Base-by-base conservation (phyloP, 2,113 vertebrate genomes). In the Perca flavescens region DNA sequence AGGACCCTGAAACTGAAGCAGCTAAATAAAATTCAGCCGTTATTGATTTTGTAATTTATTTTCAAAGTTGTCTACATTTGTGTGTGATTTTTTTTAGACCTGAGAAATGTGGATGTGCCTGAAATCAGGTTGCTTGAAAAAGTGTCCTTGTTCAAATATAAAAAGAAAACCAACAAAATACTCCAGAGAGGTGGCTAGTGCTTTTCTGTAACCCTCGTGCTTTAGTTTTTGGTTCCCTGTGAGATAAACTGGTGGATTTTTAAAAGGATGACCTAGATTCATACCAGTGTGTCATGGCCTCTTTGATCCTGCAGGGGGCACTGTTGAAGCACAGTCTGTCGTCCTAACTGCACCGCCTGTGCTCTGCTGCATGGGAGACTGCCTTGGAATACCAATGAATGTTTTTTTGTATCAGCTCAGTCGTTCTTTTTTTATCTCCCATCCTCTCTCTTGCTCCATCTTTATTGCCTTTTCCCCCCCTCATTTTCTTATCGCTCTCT, bases 381-480 rank as follows among this genome's bases (percentile, higher is more conserved):
- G 69, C 91, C 87, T 78, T 76, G 47, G 95, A 94, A 96, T 96
- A 96, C 94, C 91, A 95, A 96, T 96, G 91, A 87, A 79, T 74
- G 31, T 57, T 21, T 57, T 57, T 67, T 58, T 71, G 2, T 75
- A 87, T 86, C 77, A 49, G 56, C 79, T 85, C 78, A 47, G 50
- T 66, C 63, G 40, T 43, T 40, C 6, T 65, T 69, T 80, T 66
- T 78, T 77, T 52, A 65, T 81, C 78, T 80, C 13, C 56, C 3
- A 15, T 79, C 34, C 54, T 74, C 67, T 78, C 63, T 71, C 65
- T 82, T 15, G 0, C 71, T 83, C 60, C 69, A 62, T 87, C 77
- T 83, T 74, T 50, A 68, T 70, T 74, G 71, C 75, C 66, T 62
- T 72, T 66, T 43, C 34, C 19, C 22, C 47, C 34, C 62, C 34